Evolutionary conservation across 92 coral and sea anemone genomes (phyloP).

Genomic region (Diadumene lineata): DNA sequence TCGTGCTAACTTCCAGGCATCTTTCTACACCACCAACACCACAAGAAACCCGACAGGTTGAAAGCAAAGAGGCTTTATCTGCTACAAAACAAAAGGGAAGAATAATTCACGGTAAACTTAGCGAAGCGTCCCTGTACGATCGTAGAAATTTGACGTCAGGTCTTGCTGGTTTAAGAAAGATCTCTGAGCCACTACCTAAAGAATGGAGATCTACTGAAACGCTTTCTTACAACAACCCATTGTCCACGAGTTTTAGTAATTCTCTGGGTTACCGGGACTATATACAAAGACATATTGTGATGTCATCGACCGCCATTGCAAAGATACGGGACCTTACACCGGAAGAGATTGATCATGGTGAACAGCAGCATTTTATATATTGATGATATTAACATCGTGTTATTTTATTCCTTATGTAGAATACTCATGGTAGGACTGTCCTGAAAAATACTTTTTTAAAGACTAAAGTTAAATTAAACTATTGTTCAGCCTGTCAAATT

Average conservation of each 20-base stretch:
- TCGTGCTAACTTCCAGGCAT: neutral
- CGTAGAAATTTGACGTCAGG: constrained; percentile 18
- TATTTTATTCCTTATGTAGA: too few relatives aligned
- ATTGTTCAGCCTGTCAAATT: too few relatives aligned
- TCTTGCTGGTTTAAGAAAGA: constrained; percentile 3
- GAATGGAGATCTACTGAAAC: constrained; percentile 36
- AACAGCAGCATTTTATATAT: neutral
- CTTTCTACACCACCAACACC: constrained; percentile 8
- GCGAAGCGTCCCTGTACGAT: constrained; percentile 8
- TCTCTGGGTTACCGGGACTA: constrained; percentile 44
- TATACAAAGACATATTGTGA: constrained; percentile 77
- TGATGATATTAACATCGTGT: neutral
- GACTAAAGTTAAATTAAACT: too few relatives aligned
- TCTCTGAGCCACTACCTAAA: constrained; percentile 9
- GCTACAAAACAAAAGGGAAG: neutral
- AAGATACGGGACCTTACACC: constrained; percentile 84
- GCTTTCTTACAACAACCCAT: constrained; percentile 6
- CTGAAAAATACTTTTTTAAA: too few relatives aligned
- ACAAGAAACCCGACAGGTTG: neutral
- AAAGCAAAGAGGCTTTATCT: neutral
- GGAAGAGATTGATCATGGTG: constrained; percentile 45
- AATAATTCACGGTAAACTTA: constrained; percentile 17
- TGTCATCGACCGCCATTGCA: constrained; percentile 80
- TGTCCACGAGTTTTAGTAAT: constrained; percentile 6
- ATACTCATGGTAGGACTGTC: too few relatives aligned